phyloP scores from a whole-genome alignment of 2,797 vertebrate genomes.

The Acipenser oxyrinchus region DNA sequence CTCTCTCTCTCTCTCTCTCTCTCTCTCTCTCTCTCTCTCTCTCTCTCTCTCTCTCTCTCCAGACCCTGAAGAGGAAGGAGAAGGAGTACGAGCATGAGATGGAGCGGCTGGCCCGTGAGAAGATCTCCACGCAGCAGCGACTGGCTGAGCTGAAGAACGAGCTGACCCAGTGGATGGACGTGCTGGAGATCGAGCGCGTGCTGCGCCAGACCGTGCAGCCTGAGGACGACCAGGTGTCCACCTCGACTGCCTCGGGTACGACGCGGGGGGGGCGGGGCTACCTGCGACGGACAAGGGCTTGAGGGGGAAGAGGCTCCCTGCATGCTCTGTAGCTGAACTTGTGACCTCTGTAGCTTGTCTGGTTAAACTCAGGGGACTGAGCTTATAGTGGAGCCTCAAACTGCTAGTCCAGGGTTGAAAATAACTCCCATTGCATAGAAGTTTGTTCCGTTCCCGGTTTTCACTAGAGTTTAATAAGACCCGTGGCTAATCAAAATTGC shows the following conservation, averaged over 20 bases:
- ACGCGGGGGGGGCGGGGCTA: too few species aligned
- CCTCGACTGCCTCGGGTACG: constrained; percentile 92
- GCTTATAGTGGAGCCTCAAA: too few species aligned
- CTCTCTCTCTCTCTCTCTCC: constrained; percentile 9
- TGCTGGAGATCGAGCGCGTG: constrained; percentile 83
- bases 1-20: neutral
- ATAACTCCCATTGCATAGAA: too few species aligned
- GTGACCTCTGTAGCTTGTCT: too few species aligned
- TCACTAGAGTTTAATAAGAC: too few species aligned
- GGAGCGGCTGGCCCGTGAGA: constrained; percentile 91
- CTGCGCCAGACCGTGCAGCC: constrained; percentile 90
- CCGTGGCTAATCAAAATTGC: too few species aligned
- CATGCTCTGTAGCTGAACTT: too few species aligned
- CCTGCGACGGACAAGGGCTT: too few species aligned
- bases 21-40: neutral
- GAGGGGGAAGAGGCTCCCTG: too few species aligned
- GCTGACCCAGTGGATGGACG: constrained; percentile 87
- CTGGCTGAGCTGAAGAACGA: constrained; percentile 88
- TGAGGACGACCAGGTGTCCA: constrained; percentile 95
- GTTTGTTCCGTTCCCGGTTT: too few species aligned
- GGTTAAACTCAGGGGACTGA: too few species aligned
- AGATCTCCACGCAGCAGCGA: constrained; percentile 91
- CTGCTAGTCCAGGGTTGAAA: too few species aligned
- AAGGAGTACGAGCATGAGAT: constrained; percentile 97
- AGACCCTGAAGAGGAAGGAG: constrained; percentile 97